Base-by-base conservation (phyloP, 2,113 vertebrate species). In the Indri indri region DNA sequence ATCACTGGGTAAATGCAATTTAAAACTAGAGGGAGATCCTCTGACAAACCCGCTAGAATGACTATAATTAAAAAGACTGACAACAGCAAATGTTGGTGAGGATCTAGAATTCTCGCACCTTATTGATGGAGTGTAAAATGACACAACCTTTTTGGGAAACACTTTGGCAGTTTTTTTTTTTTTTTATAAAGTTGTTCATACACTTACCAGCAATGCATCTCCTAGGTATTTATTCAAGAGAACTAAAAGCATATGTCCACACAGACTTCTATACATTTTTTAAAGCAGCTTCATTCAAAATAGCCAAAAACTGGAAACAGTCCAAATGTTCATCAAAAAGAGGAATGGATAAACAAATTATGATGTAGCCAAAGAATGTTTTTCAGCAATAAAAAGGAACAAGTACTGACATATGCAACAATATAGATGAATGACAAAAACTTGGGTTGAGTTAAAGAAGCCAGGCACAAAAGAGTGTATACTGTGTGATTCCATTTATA, bases 241-340 rank as follows among this genome's bases (percentile, higher is more conserved):
- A 89, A 57, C 11, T 34, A 52, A 90, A 96, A 92, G 61, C 37
- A 52, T 70, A 65, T 82, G 68, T 71, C 17, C 45, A 73, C n/a
- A 61, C 13, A 92, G 61, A 63, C 45, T 66, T 90, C 52, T 57
- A 30, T 45, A 22, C n/a, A 25, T 90, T 94, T 34, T 0, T 90
- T 65, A 92, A 45, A 74, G n/a, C 52, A 86, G 59, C 23, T 66
- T 87, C 59, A 77, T 91, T 96, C 42, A 52, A 83, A 97, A 94
- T 63, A 80, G 22, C 32, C 42, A 2, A 11, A 63, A 84, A 13
- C 20, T 74, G 90, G 47, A 88, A 74, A 54, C 25, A 91, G 88
- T 84, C 37, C 65, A 79, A 32, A 79, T 40, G 63, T 54, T 79
- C n/a, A 42, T 88, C 22, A 70, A 94, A 45, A 91, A 83, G 45